These are phyloP conservation scores for Chouioia cunea DNA, from an alignment of 2,888 invertebrate species.

Conservation along the genomic window DNA sequence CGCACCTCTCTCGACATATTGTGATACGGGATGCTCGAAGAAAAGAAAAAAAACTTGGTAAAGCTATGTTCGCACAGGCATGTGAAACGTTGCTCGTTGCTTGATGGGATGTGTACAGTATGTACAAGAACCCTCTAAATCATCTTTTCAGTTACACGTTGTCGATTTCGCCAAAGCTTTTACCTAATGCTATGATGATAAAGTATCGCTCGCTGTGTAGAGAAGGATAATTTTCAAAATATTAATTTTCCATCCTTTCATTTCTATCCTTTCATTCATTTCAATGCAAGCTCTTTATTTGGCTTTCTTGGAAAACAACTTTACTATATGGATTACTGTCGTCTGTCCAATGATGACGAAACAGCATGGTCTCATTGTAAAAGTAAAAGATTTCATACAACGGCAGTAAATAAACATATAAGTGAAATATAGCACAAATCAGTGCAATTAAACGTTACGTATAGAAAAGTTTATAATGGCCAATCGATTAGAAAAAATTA, in stretches of 20 bases:
- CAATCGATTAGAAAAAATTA: too few species aligned
- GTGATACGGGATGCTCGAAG: slow-evolving; percentile 51
- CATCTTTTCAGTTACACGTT: slow-evolving; percentile 17
- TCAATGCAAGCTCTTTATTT: too few species aligned
- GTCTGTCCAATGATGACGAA: too few species aligned
- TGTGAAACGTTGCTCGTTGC: not conserved
- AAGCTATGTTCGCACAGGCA: slow-evolving; percentile 14
- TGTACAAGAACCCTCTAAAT: slow-evolving; percentile 24
- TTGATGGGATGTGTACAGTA: slow-evolving; percentile 11
- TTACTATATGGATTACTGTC: too few species aligned
- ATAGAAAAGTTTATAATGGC: too few species aligned
- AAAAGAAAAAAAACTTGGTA: slow-evolving; percentile 3
- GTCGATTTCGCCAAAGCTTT: slow-evolving; percentile 26
- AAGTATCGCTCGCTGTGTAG: slow-evolving; percentile 28
- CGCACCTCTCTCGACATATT: slow-evolving; percentile 46
- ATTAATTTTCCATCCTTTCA: slow-evolving; percentile 22
- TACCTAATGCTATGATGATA: not conserved
- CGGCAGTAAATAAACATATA: too few species aligned
- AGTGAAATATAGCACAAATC: too few species aligned
- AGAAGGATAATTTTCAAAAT: slow-evolving; percentile 27
- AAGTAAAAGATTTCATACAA: too few species aligned
- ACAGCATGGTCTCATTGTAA: too few species aligned
- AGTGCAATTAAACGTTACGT: too few species aligned
- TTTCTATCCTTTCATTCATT: too few species aligned
- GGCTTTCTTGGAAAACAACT: too few species aligned